Evolutionary conservation across 2,888 invertebrate genomes (phyloP).

Genomic region (Endomychus coccineus): DNA sequence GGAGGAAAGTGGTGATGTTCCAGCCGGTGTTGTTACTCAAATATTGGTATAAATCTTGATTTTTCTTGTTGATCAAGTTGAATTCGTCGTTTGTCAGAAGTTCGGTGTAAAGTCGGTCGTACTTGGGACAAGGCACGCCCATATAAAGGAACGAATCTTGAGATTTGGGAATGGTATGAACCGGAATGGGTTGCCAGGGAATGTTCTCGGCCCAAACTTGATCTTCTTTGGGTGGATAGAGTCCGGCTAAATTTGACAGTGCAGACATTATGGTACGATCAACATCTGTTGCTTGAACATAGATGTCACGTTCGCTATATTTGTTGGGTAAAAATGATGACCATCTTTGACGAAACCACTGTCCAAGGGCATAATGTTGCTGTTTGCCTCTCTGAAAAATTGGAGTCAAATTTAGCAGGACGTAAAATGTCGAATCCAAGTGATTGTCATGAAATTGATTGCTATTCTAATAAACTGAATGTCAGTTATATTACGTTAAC

Average conservation of each 20-base stretch:
- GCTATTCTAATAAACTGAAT: no score
- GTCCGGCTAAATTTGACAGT: constrained; percentile 68
- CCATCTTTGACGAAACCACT: constrained; percentile 68
- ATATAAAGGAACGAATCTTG: constrained; percentile 58
- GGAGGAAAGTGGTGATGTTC: constrained; percentile 48
- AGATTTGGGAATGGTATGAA: constrained; percentile 59
- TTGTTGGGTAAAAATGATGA: constrained; percentile 48
- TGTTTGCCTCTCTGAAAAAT: constrained; percentile 66
- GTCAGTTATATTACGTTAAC: no score
- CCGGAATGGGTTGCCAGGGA: constrained; percentile 71
- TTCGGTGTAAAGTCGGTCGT: constrained; percentile 46
- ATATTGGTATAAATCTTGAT: constrained; percentile 58
- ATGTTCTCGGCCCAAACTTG: constrained; percentile 58
- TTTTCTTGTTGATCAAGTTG: constrained; percentile 48
- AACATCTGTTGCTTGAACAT: constrained; percentile 70
- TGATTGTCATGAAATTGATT: no score
- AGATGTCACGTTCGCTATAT: constrained; percentile 53
- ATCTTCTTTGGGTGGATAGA: constrained; percentile 59
- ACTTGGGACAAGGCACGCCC: constrained; percentile 61
- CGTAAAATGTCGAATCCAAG: no score
- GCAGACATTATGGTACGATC: constrained; percentile 90
- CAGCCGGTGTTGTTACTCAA: constrained; percentile 57
- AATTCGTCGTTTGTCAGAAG: constrained; percentile 37
- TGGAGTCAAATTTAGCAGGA: no score
- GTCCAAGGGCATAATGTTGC: constrained; percentile 67